phyloP scores from a whole-genome alignment of 2,888 invertebrate genomes.

The Bellardia bayeri region DNA sequence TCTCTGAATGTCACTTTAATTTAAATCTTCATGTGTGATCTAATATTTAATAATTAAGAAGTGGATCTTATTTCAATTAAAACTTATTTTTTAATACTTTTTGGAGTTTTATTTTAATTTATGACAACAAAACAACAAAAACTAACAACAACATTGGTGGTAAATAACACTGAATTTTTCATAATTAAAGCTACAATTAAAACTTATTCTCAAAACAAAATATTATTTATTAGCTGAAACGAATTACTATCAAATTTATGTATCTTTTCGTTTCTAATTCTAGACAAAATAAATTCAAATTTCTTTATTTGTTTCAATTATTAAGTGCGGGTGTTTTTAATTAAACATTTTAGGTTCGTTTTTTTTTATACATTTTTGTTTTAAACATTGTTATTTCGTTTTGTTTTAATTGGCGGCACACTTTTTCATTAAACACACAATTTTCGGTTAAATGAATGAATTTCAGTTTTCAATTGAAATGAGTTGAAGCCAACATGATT shows the following conservation, averaged over 20 bases:
- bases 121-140: background rate
- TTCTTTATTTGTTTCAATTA: conserved; percentile 3
- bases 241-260: conserved; percentile 48
- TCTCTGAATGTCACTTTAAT: conserved; percentile 22
- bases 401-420: conserved; percentile 64
- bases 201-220: conserved; percentile 25
- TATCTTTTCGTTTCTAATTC: background rate
- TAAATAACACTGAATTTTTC: conserved; percentile 51
- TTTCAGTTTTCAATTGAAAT: conserved; percentile 39
- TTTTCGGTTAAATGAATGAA: conserved; percentile 41
- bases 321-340: conserved; percentile 53
- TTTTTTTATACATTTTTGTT: background rate
- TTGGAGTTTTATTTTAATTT: background rate
- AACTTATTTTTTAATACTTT: conserved; percentile 17
- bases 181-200: conserved; percentile 37
- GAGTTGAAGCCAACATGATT: conserved; percentile 52
- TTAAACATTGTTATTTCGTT: background rate
- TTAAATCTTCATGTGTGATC: conserved; percentile 19
- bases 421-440: conserved; percentile 55
- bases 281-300: background rate
- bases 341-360: conserved; percentile 41
- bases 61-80: conserved; percentile 62
- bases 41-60: conserved; percentile 31
- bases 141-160: background rate
- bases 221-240: conserved; percentile 8